phyloP scores from a whole-genome alignment of 2,797 vertebrate species.

The Ctenochaetus hawaiiensis region DNA sequence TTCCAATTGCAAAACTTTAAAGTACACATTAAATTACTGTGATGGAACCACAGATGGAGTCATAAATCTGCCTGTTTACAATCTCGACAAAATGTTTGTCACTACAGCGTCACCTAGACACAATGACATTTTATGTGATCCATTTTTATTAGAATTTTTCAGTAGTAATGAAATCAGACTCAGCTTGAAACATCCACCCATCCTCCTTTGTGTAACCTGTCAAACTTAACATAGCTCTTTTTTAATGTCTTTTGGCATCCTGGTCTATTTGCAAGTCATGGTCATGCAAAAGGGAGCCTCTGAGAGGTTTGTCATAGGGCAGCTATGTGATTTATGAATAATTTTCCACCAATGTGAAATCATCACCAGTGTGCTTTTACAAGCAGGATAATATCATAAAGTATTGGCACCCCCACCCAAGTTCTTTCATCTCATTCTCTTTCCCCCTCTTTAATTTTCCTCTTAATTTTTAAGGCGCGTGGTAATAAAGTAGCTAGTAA shows the following conservation, averaged over 20 bases:
- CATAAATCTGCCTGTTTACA: neutral
- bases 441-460: constrained; percentile 46
- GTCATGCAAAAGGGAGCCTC: constrained; percentile 31
- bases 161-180: neutral
- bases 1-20: too few relatives aligned
- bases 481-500: constrained; percentile 61
- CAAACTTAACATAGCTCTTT: constrained; percentile 14
- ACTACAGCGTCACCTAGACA: neutral
- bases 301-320: constrained; percentile 52
- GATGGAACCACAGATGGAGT: neutral
- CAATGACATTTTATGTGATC: neutral
- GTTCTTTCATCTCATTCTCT: constrained; percentile 65
- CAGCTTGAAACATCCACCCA: constrained; percentile 3
- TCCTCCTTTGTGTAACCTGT: neutral
- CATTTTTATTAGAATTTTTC: neutral
- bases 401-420: constrained; percentile 38
- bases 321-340: constrained; percentile 58
- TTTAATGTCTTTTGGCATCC: constrained; percentile 29
- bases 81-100: neutral
- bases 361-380: constrained; percentile 66
- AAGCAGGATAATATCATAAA: constrained; percentile 69
- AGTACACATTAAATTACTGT: too few relatives aligned
- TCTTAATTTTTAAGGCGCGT: constrained; percentile 54
- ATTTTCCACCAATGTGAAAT: constrained; percentile 75
- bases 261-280: constrained; percentile 32